Evolutionary conservation across 2,888 invertebrate species (phyloP).

Genomic region (Slavum lentiscoides): DNA sequence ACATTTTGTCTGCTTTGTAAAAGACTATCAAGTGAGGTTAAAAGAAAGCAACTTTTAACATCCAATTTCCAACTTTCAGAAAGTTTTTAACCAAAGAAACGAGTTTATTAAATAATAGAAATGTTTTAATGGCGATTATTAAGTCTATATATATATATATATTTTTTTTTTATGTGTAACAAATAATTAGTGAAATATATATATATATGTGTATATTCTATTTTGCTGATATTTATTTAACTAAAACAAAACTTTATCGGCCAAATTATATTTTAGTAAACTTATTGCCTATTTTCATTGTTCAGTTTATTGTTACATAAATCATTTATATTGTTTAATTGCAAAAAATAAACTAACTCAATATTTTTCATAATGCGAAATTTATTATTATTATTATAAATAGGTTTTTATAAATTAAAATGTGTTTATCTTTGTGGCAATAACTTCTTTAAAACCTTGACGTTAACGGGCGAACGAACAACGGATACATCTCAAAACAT

Average conservation of each 20-base stretch:
- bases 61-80: not conserved
- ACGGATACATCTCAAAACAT: constrained; percentile 41
- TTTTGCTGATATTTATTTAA: constrained; percentile 7
- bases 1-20: constrained; percentile 1
- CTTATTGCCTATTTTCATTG: not conserved
- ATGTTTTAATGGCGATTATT: not conserved
- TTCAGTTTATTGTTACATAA: not conserved
- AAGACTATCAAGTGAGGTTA: constrained; percentile 8
- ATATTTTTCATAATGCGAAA: constrained; percentile 27
- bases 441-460: constrained; percentile 36
- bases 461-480: constrained; percentile 22
- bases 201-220: not conserved
- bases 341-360: not conserved
- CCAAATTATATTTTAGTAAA: not conserved
- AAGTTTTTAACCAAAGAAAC: not conserved
- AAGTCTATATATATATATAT: not conserved
- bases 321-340: constrained; percentile 17
- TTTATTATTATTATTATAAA: constrained; percentile 38
- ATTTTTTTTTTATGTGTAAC: constrained; percentile 19
- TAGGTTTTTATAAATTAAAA: constrained; percentile 14
- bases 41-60: constrained; percentile 17
- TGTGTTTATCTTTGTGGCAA: constrained; percentile 14
- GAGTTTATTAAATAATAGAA: not conserved
- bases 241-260: not conserved
- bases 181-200: constrained; percentile 6